Evolutionary conservation across 2,888 invertebrate genomes (phyloP).

Genomic region (Meteorus cinctellus): DNA sequence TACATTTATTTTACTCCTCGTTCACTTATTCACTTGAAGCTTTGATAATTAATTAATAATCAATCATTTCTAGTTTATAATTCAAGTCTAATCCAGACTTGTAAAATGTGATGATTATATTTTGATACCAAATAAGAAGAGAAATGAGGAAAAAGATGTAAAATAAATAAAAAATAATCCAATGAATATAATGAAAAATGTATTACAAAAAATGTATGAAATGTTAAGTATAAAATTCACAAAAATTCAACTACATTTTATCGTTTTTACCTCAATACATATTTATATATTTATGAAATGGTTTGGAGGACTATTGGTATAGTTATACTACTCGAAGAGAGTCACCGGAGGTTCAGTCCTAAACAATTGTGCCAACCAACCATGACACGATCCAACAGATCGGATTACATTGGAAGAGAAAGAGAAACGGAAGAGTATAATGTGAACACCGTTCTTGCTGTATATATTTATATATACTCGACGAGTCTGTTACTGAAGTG

Average conservation of each 20-base stretch:
- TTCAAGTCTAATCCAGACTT: no score
- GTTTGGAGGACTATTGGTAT: background rate
- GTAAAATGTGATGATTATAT: no score
- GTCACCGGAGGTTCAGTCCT: background rate
- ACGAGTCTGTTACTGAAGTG: background rate
- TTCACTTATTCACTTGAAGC: no score
- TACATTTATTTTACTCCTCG: no score
- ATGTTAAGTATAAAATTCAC: no score
- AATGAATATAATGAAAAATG: no score
- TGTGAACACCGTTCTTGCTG: background rate
- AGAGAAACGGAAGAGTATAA: slow-evolving; percentile 2
- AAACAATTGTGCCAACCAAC: slow-evolving; percentile 23
- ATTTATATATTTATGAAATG: background rate
- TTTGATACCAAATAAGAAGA: no score
- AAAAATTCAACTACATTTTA: background rate
- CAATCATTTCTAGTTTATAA: no score
- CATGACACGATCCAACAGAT: slow-evolving; percentile 31
- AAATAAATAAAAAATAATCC: no score
- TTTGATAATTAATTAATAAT: no score
- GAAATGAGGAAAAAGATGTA: no score
- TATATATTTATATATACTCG: background rate
- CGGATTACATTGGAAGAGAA: slow-evolving; percentile 6
- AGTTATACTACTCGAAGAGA: slow-evolving; percentile 5
- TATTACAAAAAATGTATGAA: no score
- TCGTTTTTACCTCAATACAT: background rate